Conservation (phyloP, 2,113 vertebrate genomes). For the Antechinus stuartii region DNA sequence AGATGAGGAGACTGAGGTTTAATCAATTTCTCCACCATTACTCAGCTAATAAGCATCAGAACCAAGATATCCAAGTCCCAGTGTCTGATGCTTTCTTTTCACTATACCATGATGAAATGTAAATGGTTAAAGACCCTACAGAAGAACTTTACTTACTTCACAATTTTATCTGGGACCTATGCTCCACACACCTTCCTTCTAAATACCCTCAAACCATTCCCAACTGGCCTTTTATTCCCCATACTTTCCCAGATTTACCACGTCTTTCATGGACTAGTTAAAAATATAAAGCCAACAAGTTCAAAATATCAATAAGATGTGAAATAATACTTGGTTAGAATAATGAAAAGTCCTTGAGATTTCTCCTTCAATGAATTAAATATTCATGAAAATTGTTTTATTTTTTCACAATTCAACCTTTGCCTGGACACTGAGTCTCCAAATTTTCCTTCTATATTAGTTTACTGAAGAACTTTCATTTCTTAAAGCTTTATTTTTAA, state of each 20-base stretch:
- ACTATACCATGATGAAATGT: neutral
- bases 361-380: neutral
- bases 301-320: neutral
- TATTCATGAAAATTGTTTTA: neutral
- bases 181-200: neutral
- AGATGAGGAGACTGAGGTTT: neutral
- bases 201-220: neutral
- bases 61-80: neutral
- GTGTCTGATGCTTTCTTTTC: neutral
- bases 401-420: neutral
- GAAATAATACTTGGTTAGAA: neutral
- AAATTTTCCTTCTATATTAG: neutral
- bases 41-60: neutral
- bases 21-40: neutral
- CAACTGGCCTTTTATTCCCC: neutral
- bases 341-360: neutral
- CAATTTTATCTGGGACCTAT: neutral
- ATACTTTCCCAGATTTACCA: neutral
- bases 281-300: neutral
- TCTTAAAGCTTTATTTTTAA: too few species aligned
- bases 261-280: neutral
- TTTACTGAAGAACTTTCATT: neutral
- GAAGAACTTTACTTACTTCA: neutral
- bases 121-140: neutral
- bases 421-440: neutral